phyloP scores from a whole-genome alignment of 2,797 vertebrate species.

The Molossus alvarezi region DNA sequence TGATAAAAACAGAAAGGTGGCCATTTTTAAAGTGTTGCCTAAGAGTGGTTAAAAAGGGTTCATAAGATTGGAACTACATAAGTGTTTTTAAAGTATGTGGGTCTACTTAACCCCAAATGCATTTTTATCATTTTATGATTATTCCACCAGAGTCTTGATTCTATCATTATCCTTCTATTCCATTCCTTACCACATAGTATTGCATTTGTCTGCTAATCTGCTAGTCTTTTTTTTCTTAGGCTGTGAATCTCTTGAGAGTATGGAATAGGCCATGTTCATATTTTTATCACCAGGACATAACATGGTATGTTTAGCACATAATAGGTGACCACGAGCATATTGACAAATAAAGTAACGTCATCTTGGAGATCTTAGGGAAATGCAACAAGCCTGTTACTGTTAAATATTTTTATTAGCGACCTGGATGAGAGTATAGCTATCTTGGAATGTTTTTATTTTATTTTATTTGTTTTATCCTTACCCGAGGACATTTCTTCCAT shows the following conservation, averaged over 20 bases:
- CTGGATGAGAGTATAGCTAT: slow-evolving; percentile 5
- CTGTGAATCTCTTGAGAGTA: neutral
- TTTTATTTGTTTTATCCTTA: too few species aligned
- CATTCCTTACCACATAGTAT: neutral
- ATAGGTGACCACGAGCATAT: neutral
- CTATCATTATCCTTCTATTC: neutral
- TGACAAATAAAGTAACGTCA: neutral
- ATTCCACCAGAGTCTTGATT: neutral
- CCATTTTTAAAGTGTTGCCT: neutral
- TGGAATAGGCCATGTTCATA: neutral
- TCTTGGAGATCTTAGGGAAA: neutral
- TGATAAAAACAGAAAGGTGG: neutral
- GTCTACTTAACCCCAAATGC: neutral
- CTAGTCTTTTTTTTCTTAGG: neutral
- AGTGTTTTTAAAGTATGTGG: slow-evolving; percentile 14
- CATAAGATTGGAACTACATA: neutral
- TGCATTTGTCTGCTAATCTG: neutral
- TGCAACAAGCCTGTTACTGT: neutral
- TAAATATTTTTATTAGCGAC: slow-evolving; percentile 39
- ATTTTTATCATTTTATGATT: slow-evolving; percentile 1
- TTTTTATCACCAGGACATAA: neutral
- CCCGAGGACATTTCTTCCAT: too few species aligned
- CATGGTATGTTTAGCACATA: neutral
- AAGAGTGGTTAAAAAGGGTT: neutral
- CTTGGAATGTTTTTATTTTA: slow-evolving; percentile 39